Base-by-base conservation (phyloP, 53 echinoderm and acorn worm species). In the Antedon mediterranea region DNA sequence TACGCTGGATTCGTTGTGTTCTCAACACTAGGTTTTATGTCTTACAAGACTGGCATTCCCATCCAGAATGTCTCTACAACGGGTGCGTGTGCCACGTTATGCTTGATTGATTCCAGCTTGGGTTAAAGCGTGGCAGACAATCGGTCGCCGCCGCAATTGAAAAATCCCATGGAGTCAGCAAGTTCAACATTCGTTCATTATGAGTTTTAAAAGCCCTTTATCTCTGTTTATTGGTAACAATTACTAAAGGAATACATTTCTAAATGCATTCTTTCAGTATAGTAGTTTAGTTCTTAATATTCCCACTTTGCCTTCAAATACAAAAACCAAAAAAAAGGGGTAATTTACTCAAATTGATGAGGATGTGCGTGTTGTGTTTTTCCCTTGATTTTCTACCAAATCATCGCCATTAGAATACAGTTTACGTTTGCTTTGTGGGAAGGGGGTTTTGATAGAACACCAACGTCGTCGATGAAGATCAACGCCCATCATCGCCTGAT, bases 1-100 rank as follows among this genome's bases (percentile, higher is more conserved):
- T 91, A 84, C 71, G 91, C 95, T 30, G 95, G 95, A 0, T 95
- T 95, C 76, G 95, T 85, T 8, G 90, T 95, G n/a, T 95, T 95
- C 75, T 83, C 95, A 6, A 89, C 89, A 31, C 82, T 95, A 28
- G 95, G 95, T 28, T 95, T 95, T 84, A 95, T 95, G 87, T 91
- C 95, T 5, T 75, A 72, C 20, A 91, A 91, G 72, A 89, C 95
- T 20, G 89, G 90, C 13, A 77, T 89, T 37, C 77, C 79, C 7
- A 89, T 95, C 31, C 82, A 89, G 34, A 76, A 91, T 0, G 87
- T 91, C 28, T 87, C 95, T 26, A 82, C 87, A 18, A 34, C 32
- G 34, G 76, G 76, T 76, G 34, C 32, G 76, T 34, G 34, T 28
- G 30, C 7, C 28, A 41, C 57, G 23, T 57, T 57, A 57, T 57